Base-by-base conservation (phyloP, 2,113 vertebrate species). In the Phyllostomus discolor region DNA sequence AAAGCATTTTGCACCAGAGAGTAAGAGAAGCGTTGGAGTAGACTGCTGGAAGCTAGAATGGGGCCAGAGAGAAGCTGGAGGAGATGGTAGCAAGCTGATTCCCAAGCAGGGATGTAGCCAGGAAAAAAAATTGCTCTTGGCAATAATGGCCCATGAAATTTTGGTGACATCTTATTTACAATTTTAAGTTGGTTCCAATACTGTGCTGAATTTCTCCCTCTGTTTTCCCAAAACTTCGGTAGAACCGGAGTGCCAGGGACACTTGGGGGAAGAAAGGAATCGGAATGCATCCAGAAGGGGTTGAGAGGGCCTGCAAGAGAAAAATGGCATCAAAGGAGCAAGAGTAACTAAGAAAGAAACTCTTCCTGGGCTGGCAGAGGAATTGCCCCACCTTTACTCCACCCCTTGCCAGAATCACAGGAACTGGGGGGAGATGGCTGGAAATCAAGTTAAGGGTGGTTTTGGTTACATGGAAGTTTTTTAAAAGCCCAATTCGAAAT, bases 381-480 rank as follows among this genome's bases (percentile, higher is more conserved):
- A 2, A 24, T 3, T 2, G 1, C 19, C 52, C 28, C 38, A 43
- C 8, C 11, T 9, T 17, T n/a, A 22, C 6, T 22, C 41, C 0
- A 33, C 10, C 28, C 67, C 41, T 90, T 59, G 67, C 50, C 24
- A 64, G 76, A 57, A 82, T 75, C 57, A 35, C 59, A 91, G 28
- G n/a, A 62, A 82, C 26, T 43, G 43, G 4, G 48, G 17, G 33
- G 3, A 73, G 38, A 76, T 0, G 9, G 15, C 20, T 76, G 7
- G 59, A 83, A 10, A 72, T 50, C 62, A 46, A 89, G 20, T 52
- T 50, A 78, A 88, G 41, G 66, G 38, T 82, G 35, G 17, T 46
- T 81, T 91, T 31, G 66, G 31, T 33, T 95, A 38, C 35, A 48
- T 57, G 28, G 64, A 24, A 19, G 62, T 28, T 75, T 16, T 35